phyloP scores from a whole-genome alignment of 2,113 vertebrate genomes.

The Pangasianodon gigas region DNA sequence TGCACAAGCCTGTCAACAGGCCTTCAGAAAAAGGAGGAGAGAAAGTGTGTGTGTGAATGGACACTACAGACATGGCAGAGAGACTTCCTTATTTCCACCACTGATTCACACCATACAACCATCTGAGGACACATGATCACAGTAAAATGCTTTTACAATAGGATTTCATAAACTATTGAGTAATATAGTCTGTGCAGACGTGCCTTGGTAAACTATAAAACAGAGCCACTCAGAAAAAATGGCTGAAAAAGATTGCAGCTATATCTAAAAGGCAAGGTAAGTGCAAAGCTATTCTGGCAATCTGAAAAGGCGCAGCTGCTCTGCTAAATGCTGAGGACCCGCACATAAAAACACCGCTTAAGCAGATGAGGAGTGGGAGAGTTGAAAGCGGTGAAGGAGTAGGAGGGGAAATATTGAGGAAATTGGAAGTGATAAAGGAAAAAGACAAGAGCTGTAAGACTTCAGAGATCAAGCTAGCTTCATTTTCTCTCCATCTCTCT shows the following conservation, averaged over 20 bases:
- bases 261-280: neutral
- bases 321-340: neutral
- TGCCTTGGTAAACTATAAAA: no score
- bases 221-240: neutral
- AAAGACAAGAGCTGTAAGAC: neutral
- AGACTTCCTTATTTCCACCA: constrained; percentile 7
- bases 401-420: constrained; percentile 9
- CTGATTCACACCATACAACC: neutral
- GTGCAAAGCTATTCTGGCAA: constrained; percentile 32
- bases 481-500: neutral
- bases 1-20: constrained; percentile 34
- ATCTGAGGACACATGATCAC: neutral
- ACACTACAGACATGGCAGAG: constrained; percentile 1
- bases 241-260: neutral
- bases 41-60: neutral
- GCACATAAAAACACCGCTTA: neutral
- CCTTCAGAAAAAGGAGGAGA: constrained; percentile 23
- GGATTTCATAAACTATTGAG: neutral
- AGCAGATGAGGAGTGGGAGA: constrained; percentile 39
- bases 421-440: neutral
- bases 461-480: constrained; percentile 6
- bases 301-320: constrained; percentile 24
- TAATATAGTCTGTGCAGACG: neutral
- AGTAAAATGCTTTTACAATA: neutral
- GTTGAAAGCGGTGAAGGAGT: constrained; percentile 4